A percentile compares a stretch with the other conserved stretches of the same genome.
Evolutionary conservation across 2,888 invertebrate genomes (phyloP).

Genomic region (Caenorhabditis sp.): DNA sequence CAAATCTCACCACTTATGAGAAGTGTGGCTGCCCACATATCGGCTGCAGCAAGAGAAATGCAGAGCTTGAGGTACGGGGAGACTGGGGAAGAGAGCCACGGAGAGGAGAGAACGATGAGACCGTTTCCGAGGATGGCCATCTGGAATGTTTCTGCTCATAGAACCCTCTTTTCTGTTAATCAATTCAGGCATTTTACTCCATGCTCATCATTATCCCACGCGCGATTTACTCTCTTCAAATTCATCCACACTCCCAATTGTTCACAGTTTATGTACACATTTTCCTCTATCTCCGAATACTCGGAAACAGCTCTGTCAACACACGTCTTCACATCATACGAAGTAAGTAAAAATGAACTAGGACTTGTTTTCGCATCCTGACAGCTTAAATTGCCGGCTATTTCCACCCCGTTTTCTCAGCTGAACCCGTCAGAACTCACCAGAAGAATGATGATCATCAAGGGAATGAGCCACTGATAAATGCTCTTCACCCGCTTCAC

Average conservation of each 20-base stretch:
- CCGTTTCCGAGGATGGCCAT: constrained; percentile 75
- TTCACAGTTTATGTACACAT: too few relatives aligned
- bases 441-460: constrained; percentile 73
- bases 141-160: constrained; percentile 66
- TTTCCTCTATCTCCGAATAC: too few relatives aligned
- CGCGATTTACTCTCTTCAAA: too few relatives aligned
- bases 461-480: constrained; percentile 72
- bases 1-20: constrained; percentile 65
- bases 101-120: constrained; percentile 72
- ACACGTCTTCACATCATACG: too few relatives aligned
- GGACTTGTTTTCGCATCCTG: background rate
- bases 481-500: constrained; percentile 54
- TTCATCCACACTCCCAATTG: too few relatives aligned
- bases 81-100: constrained; percentile 71
- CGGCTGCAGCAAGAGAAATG: constrained; percentile 74
- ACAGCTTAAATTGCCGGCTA: background rate
- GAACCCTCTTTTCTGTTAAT: background rate
- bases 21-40: constrained; percentile 74
- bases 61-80: constrained; percentile 76
- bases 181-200: background rate
- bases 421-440: too few relatives aligned
- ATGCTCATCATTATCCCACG: too few relatives aligned
- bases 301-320: too few relatives aligned
- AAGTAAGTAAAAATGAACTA: background rate
- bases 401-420: too few relatives aligned